phyloP scores from a whole-genome alignment of 2,888 invertebrate species.

The Halictus quadricinctus region DNA sequence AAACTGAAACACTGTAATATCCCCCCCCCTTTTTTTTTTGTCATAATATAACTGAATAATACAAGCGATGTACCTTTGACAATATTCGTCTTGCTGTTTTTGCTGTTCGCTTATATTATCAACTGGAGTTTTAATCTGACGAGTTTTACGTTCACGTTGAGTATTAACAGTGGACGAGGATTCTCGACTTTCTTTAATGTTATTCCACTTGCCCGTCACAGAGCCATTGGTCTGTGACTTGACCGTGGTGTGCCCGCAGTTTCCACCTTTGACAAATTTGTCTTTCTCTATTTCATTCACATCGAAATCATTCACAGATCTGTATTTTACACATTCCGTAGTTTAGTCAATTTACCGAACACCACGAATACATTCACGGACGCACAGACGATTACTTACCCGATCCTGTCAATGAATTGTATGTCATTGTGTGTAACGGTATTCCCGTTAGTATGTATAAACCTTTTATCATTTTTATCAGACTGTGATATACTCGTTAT shows the following conservation, averaged over 20 bases:
- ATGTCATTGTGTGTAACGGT: conserved; percentile 81
- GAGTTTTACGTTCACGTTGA: conserved; percentile 81
- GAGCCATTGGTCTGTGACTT: conserved; percentile 81
- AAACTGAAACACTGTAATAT: background rate
- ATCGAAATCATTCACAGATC: conserved; percentile 83
- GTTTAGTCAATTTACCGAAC: conserved; percentile 29
- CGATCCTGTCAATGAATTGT: conserved; percentile 83
- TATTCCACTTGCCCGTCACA: conserved; percentile 79
- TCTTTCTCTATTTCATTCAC: conserved; percentile 83
- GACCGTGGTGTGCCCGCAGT: conserved; percentile 74
- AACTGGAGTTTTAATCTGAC: conserved; percentile 79
- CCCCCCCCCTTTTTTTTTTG: background rate
- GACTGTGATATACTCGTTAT: conserved; percentile 76
- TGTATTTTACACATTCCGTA: conserved; percentile 62
- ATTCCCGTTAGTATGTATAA: conserved; percentile 82
- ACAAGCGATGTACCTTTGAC: conserved; percentile 79
- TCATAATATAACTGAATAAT: conserved; percentile 1
- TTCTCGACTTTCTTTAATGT: conserved; percentile 81
- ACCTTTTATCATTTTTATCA: conserved; percentile 81
- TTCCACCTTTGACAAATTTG: conserved; percentile 80
- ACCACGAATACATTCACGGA: background rate
- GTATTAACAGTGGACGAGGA: conserved; percentile 76
- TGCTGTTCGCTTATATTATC: conserved; percentile 81
- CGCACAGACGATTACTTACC: conserved; percentile 71
- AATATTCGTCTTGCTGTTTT: conserved; percentile 83